Conservation (phyloP, 2,888 invertebrate genomes). For the Baronia brevicornis region DNA sequence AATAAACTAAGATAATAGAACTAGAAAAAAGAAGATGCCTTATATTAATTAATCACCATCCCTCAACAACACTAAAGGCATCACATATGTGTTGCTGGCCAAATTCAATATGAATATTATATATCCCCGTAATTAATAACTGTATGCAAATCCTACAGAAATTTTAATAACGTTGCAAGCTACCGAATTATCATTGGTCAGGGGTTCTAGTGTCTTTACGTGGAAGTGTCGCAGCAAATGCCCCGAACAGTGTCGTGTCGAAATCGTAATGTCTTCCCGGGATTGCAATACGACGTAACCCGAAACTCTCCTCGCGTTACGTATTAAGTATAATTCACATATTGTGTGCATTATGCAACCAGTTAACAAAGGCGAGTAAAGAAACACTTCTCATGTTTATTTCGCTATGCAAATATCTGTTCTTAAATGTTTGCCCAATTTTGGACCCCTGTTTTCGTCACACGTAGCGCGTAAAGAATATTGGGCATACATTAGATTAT, state of each 20-base stretch:
- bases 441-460: background rate
- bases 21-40: too few relatives aligned
- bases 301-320: slow-evolving; percentile 50
- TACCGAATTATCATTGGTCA: slow-evolving; percentile 14
- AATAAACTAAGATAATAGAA: too few relatives aligned
- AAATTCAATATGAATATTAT: too few relatives aligned
- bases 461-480: background rate
- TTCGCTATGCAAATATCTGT: slow-evolving; percentile 7
- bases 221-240: slow-evolving; percentile 38
- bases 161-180: too few relatives aligned
- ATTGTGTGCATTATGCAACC: slow-evolving; percentile 31
- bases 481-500: slow-evolving; percentile 4
- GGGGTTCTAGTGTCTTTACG: slow-evolving; percentile 52
- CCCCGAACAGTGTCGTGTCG: slow-evolving; percentile 37
- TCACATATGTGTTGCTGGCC: too few relatives aligned
- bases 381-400: slow-evolving; percentile 6
- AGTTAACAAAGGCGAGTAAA: slow-evolving; percentile 12
- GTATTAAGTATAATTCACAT: slow-evolving; percentile 32
- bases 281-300: slow-evolving; percentile 48
- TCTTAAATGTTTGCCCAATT: slow-evolving; percentile 7
- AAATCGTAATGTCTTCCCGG: slow-evolving; percentile 62
- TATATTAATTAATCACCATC: too few relatives aligned
- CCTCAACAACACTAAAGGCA: too few relatives aligned
- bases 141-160: too few relatives aligned
- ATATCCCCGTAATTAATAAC: too few relatives aligned